Percentiles rank a stretch among this genome's conserved stretches.
phyloP scores from a whole-genome alignment of 2,888 invertebrate species.

The Oscheius sp. region DNA sequence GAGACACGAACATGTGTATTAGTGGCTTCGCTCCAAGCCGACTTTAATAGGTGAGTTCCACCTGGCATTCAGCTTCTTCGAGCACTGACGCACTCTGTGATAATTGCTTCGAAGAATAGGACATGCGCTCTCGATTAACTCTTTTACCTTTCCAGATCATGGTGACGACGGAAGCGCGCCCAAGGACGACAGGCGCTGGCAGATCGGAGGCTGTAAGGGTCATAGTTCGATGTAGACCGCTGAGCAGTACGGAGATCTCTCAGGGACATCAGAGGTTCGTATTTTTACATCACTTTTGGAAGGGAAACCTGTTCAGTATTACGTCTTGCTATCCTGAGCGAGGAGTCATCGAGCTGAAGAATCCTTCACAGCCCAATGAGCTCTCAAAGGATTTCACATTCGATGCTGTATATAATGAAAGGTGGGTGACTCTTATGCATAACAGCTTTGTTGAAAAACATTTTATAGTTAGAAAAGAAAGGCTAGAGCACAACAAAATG shows the following conservation, averaged over 20 bases:
- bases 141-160: neutral
- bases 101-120: too few relatives aligned
- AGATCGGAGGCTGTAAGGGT: constrained; percentile 50
- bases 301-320: constrained; percentile 75
- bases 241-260: constrained; percentile 86
- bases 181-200: constrained; percentile 12
- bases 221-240: constrained; percentile 93
- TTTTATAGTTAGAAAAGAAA: too few relatives aligned
- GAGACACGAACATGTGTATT: constrained; percentile 11
- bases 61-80: too few relatives aligned
- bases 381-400: constrained; percentile 89
- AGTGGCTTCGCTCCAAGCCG: neutral
- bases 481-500: too few relatives aligned
- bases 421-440: constrained; percentile 76
- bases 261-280: constrained; percentile 80
- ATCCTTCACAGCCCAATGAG: constrained; percentile 82
- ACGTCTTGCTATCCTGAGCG: constrained; percentile 87
- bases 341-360: constrained; percentile 90
- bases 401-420: constrained; percentile 94
- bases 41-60: constrained; percentile 19
- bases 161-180: constrained; percentile 17
- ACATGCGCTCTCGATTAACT: too few relatives aligned
- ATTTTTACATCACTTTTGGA: neutral
- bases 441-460: too few relatives aligned
- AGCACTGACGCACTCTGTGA: too few relatives aligned